Evolutionary conservation across 1,140 invertebrate genomes (phyloP).

Genomic region (Anastatus disparis): DNA sequence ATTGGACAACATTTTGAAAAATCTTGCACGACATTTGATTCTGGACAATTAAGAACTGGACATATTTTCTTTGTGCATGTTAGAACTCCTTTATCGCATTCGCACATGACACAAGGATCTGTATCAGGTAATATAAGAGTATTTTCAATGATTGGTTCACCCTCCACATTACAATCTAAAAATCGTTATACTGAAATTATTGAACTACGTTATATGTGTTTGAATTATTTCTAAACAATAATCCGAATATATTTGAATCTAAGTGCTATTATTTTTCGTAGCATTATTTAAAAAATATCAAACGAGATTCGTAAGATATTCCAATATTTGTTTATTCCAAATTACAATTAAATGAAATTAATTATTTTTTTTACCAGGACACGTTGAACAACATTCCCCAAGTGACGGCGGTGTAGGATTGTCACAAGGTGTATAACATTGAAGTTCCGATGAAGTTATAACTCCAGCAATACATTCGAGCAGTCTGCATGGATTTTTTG

Average conservation of each 20-base stretch:
- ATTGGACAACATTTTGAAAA: slow-evolving; percentile 85
- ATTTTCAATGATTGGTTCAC: slow-evolving; percentile 73
- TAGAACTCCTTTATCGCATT: slow-evolving; percentile 77
- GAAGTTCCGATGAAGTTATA: slow-evolving; percentile 79
- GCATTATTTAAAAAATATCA: no score
- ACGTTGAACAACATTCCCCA: slow-evolving; percentile 86
- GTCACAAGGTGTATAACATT: slow-evolving; percentile 83
- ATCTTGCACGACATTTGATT: slow-evolving; percentile 71
- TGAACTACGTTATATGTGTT: no score
- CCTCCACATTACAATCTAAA: slow-evolving; percentile 81
- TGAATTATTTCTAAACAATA: no score
- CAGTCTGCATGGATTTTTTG: slow-evolving; percentile 76
- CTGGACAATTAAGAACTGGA: slow-evolving; percentile 82
- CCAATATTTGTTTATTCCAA: not conserved
- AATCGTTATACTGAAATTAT: no score
- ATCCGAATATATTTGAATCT: no score
- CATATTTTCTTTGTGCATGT: slow-evolving; percentile 86
- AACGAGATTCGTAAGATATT: no score
- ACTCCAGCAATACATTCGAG: slow-evolving; percentile 84
- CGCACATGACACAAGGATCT: slow-evolving; percentile 88
- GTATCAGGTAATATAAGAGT: slow-evolving; percentile 78
- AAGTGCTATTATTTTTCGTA: no score
- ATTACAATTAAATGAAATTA: not conserved
- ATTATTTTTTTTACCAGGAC: slow-evolving; percentile 70
- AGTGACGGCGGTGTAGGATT: slow-evolving; percentile 74